Base-by-base conservation (phyloP, 2,888 invertebrate species). In the Xestobium rufovillosum region DNA sequence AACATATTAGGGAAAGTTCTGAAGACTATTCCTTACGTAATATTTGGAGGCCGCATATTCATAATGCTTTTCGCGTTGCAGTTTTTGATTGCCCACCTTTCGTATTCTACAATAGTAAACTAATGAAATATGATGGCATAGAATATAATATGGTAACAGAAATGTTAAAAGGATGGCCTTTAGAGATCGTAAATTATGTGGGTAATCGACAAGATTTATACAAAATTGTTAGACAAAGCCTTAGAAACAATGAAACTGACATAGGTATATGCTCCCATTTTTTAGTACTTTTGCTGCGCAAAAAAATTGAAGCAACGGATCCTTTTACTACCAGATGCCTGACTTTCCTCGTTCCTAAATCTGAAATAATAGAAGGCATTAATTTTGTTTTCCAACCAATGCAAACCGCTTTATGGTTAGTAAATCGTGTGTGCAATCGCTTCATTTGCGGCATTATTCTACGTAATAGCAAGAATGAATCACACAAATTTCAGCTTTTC, bases 31-130 rank as follows among this genome's bases (percentile, higher is more conserved):
- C n/a, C n/a, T n/a, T n/a, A n/a, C n/a, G n/a, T n/a, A n/a, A n/a
- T n/a, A n/a, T n/a, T n/a, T n/a, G n/a, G n/a, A n/a, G n/a, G n/a
- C n/a, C n/a, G n/a, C n/a, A n/a, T n/a, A n/a, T n/a, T n/a, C n/a
- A n/a, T n/a, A n/a, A n/a, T n/a, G n/a, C n/a, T 8, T 42, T 49
- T 12, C 27, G 13, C 10, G 29, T 45, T 9, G 14, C 42, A 10
- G 13, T 42, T 23, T 50, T 51, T 26, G 34, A 49, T 8, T 52
- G 52, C 31, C 41, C 48, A 4, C 52, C 52, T 2, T 51, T 42
- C 37, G 31, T 50, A 12, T 41, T 41, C 13, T 17, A 45, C n/a
- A n/a, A n/a, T 17, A 33, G 44, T 19, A 32, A 39, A 11, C 16
- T 36, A 11, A 14, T 34, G 19, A 26, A 28, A 9, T 42, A 33